Conservation (phyloP, 2,888 invertebrate species). For the Melieria picta region DNA sequence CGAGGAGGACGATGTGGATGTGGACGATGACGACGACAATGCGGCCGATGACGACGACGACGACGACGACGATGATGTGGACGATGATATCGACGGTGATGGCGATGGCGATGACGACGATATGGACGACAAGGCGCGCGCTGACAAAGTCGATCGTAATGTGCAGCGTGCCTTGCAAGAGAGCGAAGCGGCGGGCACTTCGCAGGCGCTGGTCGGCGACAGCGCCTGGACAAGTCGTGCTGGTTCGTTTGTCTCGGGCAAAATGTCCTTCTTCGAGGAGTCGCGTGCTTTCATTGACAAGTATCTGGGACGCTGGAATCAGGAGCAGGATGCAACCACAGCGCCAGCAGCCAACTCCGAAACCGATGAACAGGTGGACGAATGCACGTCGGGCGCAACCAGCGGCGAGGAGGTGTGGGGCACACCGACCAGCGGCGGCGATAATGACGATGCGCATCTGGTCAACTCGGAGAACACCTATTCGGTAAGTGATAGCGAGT, state of each 20-base stretch:
- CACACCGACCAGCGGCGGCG: slow-evolving; percentile 86
- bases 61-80: slow-evolving; percentile 43
- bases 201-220: slow-evolving; percentile 45
- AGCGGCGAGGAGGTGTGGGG: slow-evolving; percentile 92
- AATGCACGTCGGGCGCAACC: slow-evolving; percentile 84
- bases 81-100: slow-evolving; percentile 45
- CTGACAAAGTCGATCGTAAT: slow-evolving; percentile 61
- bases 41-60: slow-evolving; percentile 43
- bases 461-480: slow-evolving; percentile 76
- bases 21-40: slow-evolving; percentile 45
- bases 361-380: slow-evolving; percentile 73
- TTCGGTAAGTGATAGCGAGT: slow-evolving; percentile 68
- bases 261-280: slow-evolving; percentile 78
- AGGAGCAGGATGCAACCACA: slow-evolving; percentile 47
- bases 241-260: slow-evolving; percentile 83
- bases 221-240: slow-evolving; percentile 79
- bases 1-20: slow-evolving; percentile 51
- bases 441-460: slow-evolving; percentile 77
- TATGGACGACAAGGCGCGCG: slow-evolving; percentile 46
- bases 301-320: slow-evolving; percentile 69
- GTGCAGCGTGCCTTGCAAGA: slow-evolving; percentile 43
- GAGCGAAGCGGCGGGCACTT: slow-evolving; percentile 33
- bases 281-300: slow-evolving; percentile 67
- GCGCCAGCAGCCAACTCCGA: slow-evolving; percentile 49
- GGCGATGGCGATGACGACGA: slow-evolving; percentile 46